Evolutionary conservation across 2,797 vertebrate genomes (phyloP).

Genomic region (Gambelia wislizenii): DNA sequence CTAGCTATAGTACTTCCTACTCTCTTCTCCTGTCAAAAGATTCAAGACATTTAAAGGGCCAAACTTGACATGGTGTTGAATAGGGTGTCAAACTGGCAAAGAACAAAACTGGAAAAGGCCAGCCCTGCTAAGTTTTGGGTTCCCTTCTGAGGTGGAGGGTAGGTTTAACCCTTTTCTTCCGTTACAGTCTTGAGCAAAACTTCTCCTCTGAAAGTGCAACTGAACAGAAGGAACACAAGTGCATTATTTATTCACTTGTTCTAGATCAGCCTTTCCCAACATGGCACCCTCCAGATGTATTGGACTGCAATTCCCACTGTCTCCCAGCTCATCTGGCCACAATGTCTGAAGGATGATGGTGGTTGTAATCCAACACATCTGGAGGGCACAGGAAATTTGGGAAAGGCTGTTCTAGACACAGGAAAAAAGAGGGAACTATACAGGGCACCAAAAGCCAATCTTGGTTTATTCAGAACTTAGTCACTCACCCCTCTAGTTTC

Average conservation of each 20-base stretch:
- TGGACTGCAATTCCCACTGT: no score
- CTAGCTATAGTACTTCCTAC: background rate
- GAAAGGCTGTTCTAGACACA: background rate
- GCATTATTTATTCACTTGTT: background rate
- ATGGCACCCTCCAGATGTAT: no score
- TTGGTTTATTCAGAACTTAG: background rate
- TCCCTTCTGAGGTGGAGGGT: background rate
- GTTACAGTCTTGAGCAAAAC: background rate
- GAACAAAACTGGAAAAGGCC: background rate
- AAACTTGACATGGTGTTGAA: background rate
- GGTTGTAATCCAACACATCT: no score
- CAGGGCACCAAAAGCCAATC: background rate
- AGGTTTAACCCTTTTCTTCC: background rate
- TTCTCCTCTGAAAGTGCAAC: background rate
- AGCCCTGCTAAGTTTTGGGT: background rate
- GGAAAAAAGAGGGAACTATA: background rate
- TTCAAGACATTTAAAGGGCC: background rate
- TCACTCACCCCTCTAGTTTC: background rate
- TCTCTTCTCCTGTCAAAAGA: background rate
- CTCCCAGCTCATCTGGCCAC: no score
- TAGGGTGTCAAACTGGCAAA: background rate
- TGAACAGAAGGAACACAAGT: background rate
- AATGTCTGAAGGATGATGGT: no score
- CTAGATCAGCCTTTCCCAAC: no score
- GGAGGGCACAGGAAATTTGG: no score